These are phyloP conservation scores for Drosophila tani DNA, from an alignment of 1,140 invertebrate species.

Conservation along the genomic window DNA sequence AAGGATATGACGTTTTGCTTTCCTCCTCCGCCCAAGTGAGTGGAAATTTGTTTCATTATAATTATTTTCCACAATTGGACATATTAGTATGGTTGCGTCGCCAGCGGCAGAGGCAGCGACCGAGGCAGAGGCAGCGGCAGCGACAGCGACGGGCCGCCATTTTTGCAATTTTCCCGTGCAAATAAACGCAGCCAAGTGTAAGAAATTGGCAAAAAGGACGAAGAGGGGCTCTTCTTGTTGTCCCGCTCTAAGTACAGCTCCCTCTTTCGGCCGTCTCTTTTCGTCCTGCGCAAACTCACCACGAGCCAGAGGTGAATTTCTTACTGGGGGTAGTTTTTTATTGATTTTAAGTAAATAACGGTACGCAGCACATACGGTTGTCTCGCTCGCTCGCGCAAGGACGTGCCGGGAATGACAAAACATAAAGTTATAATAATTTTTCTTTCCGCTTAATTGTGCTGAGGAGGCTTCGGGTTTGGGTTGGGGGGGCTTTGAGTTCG, in stretches of 20 bases:
- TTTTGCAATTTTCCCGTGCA: slow-evolving; percentile 81
- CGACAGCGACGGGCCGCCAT: slow-evolving; percentile 59
- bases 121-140: slow-evolving; percentile 2
- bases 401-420: slow-evolving; percentile 80
- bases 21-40: slow-evolving; percentile 81
- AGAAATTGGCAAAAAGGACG: slow-evolving; percentile 59
- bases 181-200: slow-evolving; percentile 77
- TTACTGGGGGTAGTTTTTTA: slow-evolving; percentile 69
- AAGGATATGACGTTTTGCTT: slow-evolving; percentile 83
- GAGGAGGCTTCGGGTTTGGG: slow-evolving; percentile 28
- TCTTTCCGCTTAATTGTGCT: slow-evolving; percentile 83
- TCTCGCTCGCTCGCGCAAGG: slow-evolving; percentile 7
- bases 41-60: slow-evolving; percentile 85
- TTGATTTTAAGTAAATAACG: slow-evolving; percentile 56
- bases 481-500: background rate
- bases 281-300: slow-evolving; percentile 41
- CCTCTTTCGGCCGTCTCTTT: slow-evolving; percentile 14
- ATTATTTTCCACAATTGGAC: slow-evolving; percentile 85
- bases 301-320: slow-evolving; percentile 40
- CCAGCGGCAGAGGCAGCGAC: slow-evolving; percentile 3
- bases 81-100: slow-evolving; percentile 84
- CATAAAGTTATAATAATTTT: slow-evolving; percentile 84
- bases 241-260: slow-evolving; percentile 26
- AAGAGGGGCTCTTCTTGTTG: slow-evolving; percentile 12
- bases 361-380: background rate